These are phyloP conservation scores for Bubo bubo DNA, from an alignment of 2,113 vertebrate genomes.

Conservation along the genomic window DNA sequence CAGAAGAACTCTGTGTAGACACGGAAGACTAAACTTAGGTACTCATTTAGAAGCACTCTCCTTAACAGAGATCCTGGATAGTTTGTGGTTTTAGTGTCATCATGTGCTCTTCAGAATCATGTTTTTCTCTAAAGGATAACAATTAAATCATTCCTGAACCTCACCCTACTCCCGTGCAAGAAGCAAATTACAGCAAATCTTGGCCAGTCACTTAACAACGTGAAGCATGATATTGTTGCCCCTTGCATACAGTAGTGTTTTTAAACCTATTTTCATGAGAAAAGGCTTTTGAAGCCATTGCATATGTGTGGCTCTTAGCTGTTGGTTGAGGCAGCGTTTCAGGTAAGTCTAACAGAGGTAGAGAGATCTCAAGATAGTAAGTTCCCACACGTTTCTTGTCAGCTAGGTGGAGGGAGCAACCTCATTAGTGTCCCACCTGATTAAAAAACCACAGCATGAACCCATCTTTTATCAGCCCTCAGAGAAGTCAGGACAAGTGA, in stretches of 20 bases:
- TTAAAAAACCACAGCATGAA: not conserved
- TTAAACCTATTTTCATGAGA: not conserved
- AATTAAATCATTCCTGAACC: not conserved
- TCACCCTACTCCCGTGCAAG: not conserved
- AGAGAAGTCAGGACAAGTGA: not conserved
- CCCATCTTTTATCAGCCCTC: not conserved
- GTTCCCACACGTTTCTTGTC: not conserved
- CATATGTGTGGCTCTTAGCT: not conserved
- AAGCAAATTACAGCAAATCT: not conserved
- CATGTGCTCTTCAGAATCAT: not conserved
- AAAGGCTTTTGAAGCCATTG: not conserved
- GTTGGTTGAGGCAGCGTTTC: not conserved
- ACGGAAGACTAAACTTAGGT: not conserved
- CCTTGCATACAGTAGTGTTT: not conserved
- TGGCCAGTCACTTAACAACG: not conserved
- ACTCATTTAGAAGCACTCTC: not conserved
- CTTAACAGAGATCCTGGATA: not conserved
- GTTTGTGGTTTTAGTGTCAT: not conserved
- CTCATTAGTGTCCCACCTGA: not conserved
- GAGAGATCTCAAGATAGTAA: not conserved
- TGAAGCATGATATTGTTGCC: not conserved
- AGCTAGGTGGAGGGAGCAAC: not conserved
- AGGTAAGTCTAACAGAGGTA: not conserved
- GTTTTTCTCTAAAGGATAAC: not conserved
- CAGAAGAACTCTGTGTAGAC: not conserved